Conservation (phyloP, 2,113 vertebrate species). For the Leuciscus idus region DNA sequence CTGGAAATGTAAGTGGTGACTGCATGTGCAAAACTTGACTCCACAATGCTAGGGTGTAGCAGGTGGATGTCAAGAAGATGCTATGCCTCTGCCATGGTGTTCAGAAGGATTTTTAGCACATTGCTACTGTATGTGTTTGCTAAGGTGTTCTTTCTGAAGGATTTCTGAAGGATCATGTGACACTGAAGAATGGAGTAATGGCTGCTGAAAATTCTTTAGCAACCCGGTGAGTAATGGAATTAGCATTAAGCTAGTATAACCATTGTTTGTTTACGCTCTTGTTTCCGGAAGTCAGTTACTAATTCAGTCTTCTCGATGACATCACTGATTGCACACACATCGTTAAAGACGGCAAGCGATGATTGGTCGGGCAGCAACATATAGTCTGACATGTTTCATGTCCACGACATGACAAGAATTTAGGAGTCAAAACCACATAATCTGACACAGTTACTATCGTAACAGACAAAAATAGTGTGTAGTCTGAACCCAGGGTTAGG, state of each 20-base stretch:
- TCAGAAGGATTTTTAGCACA: neutral
- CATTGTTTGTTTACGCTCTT: too few species aligned
- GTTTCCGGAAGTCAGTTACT: too few species aligned
- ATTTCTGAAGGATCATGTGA: too few species aligned
- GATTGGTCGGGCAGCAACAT: neutral
- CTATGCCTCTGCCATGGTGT: neutral
- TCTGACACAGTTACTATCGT: neutral
- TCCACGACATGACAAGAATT: neutral
- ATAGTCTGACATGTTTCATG: neutral
- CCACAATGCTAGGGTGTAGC: neutral
- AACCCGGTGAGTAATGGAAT: too few species aligned
- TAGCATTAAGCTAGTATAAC: too few species aligned
- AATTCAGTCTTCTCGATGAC: too few species aligned
- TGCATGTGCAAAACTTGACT: neutral
- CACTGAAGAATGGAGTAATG: too few species aligned
- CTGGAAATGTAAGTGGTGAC: neutral
- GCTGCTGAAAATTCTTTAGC: too few species aligned
- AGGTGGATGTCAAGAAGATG: neutral
- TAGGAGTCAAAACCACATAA: neutral
- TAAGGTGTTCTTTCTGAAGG: neutral
- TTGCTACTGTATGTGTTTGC: neutral
- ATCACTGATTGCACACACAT: too few species aligned
- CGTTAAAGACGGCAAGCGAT: too few species aligned
- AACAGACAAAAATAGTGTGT: too few species aligned
- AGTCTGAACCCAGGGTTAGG: too few species aligned